A percentile compares a stretch with the other conserved stretches of the same genome.
phyloP scores from a whole-genome alignment of 2,113 vertebrate species.

The Vidua chalybeata region DNA sequence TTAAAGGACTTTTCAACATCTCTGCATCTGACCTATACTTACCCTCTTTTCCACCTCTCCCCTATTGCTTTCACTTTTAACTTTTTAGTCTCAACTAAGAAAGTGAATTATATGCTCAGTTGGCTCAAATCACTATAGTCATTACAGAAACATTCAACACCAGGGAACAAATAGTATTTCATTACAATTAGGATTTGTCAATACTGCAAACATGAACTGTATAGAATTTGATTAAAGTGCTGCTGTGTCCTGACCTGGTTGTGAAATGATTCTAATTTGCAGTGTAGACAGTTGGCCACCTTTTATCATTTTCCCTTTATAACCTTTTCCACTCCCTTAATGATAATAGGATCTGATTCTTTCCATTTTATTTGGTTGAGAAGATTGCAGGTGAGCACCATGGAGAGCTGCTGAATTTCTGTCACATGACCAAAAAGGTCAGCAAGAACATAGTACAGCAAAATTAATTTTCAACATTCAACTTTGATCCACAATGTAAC shows the following conservation, averaged over 20 bases:
- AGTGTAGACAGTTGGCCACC: neutral
- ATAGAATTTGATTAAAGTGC: slow-evolving; percentile 8
- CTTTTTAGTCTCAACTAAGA: neutral
- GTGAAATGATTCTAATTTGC: slow-evolving; percentile 18
- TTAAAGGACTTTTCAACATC: neutral
- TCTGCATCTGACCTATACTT: neutral
- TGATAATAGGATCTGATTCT: neutral
- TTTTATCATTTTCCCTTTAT: neutral
- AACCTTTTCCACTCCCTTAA: neutral
- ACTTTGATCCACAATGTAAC: neutral
- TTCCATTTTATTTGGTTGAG: neutral
- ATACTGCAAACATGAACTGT: neutral
- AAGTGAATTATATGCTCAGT: neutral
- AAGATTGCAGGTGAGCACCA: neutral
- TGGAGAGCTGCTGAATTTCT: neutral
- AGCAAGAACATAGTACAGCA: neutral
- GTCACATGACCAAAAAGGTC: neutral
- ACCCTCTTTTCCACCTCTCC: neutral
- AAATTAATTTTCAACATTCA: neutral
- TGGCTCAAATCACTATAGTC: neutral
- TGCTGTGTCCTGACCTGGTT: slow-evolving; percentile 10
- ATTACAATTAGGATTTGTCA: slow-evolving; percentile 39
- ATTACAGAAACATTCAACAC: slow-evolving; percentile 11
- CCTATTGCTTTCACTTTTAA: neutral
- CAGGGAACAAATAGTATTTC: slow-evolving; percentile 35